Conservation (phyloP, 2,797 vertebrate genomes). For the Oreochromis mossambicus region DNA sequence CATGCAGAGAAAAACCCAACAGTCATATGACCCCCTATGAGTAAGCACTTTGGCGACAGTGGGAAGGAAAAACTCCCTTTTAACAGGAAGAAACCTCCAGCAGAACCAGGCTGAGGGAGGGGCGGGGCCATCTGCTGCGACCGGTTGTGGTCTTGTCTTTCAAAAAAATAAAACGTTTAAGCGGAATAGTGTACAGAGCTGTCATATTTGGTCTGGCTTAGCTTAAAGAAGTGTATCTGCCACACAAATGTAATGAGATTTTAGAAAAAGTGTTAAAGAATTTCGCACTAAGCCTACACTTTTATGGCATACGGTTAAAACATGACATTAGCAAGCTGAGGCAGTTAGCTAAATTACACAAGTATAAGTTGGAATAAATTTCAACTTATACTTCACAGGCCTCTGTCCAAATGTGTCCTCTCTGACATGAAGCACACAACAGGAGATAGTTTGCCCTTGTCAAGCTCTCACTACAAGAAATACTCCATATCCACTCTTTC, state of each 20-base stretch:
- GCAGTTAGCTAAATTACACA: background rate
- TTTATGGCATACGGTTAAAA: background rate
- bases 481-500: background rate
- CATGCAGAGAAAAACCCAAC: background rate
- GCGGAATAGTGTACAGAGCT: background rate
- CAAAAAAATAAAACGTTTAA: background rate
- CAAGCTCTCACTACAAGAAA: background rate
- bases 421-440: background rate
- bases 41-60: background rate
- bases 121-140: background rate
- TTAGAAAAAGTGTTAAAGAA: background rate
- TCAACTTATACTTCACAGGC: background rate
- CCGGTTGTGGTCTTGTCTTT: fast-evolving
- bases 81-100: no score
- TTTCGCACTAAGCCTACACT: background rate
- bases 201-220: background rate
- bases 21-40: background rate
- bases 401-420: background rate
- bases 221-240: background rate
- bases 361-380: background rate
- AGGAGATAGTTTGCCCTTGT: background rate
- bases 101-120: fast-evolving
- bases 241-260: background rate
- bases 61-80: fast-evolving
- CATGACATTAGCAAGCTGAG: background rate